Evolutionary conservation across 2,113 vertebrate species (phyloP), one percentile per base, ranked within the genome.

Genomic region (Lagopus leucura): DNA sequence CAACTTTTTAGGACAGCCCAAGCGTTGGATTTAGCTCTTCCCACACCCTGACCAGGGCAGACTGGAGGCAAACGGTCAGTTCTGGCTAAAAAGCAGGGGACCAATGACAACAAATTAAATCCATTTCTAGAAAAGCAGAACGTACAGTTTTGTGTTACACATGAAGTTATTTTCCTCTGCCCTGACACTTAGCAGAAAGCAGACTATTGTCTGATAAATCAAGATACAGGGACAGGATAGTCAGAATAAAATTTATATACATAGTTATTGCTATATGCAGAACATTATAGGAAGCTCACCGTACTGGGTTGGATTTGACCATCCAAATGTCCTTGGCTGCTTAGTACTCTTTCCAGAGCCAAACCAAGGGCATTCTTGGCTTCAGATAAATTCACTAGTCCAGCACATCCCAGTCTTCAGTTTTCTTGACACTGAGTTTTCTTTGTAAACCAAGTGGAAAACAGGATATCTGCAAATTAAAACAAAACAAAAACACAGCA

Each of bases 341-440:
- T 91, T 40, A 82, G 21, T 47, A 25, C 77, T 65, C 64, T 43
- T 76, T 79, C 61, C 60, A 74, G 91, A 93, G 95, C 95, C 94
- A 97, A 96, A 93, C 94, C 90, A 96, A 60, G 92, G 75, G 77
- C 87, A 94, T 95, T 95, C 89, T 97, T 97, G 95, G 94, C 95
- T 92, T 92, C 82, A 65, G 76, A 64, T 91, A 92, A 95, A 95
- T 96, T 96, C 96, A 40, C 91, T 96, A 92, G 95, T 40, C 77
- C 89, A 94, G 76, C 76, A 95, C 82, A 93, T 74, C 84, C 90
- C 79, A 95, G 92, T 50, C 70, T 90, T 89, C 86, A 57, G 75
- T 70, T 95, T 73, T 73, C 50, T 93, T 18, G 0, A 94, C 77
- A 97, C 95, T 97, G 95, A 95, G 93, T 97, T 96, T 90, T 88